Evolutionary conservation across 1,140 invertebrate species (phyloP).

Genomic region (Leptinotarsa lineolata): DNA sequence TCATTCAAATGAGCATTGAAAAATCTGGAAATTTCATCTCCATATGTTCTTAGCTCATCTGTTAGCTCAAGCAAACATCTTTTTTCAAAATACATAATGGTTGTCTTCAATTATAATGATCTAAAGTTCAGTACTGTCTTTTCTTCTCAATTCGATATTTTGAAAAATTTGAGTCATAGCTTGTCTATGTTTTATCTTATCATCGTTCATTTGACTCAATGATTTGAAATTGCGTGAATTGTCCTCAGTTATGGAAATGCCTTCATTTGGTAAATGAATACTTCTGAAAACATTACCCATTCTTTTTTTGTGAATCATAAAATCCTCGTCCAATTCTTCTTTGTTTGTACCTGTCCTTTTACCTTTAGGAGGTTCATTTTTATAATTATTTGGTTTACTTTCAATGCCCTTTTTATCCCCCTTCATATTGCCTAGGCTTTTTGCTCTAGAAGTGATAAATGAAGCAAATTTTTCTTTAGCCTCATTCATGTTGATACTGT

Average conservation of each 20-base stretch:
- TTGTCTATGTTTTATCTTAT: constrained; percentile 31
- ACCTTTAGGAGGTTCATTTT: background rate
- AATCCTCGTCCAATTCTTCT: background rate
- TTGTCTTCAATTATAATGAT: too few species aligned
- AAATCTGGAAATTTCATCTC: background rate
- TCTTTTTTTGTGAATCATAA: constrained; percentile 24
- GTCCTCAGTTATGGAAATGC: background rate
- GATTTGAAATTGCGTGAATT: constrained; percentile 26
- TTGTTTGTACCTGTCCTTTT: background rate
- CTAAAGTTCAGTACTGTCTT: constrained; percentile 13
- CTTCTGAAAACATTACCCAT: constrained; percentile 36
- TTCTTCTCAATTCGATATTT: constrained; percentile 31
- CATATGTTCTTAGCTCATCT: too few species aligned
- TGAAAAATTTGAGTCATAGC: constrained; percentile 40
- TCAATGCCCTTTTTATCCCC: background rate
- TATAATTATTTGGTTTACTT: background rate
- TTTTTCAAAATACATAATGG: too few species aligned
- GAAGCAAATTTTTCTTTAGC: constrained; percentile 36
- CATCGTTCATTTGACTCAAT: constrained; percentile 27
- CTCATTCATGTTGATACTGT: constrained; percentile 35
- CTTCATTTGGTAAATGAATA: constrained; percentile 13
- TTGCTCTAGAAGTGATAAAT: background rate
- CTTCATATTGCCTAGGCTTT: background rate
- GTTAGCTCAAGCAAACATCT: too few species aligned
- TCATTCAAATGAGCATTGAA: background rate